Evolutionary conservation across 1,140 invertebrate genomes (phyloP).

Genomic region (Pemphigus obesinymphae): DNA sequence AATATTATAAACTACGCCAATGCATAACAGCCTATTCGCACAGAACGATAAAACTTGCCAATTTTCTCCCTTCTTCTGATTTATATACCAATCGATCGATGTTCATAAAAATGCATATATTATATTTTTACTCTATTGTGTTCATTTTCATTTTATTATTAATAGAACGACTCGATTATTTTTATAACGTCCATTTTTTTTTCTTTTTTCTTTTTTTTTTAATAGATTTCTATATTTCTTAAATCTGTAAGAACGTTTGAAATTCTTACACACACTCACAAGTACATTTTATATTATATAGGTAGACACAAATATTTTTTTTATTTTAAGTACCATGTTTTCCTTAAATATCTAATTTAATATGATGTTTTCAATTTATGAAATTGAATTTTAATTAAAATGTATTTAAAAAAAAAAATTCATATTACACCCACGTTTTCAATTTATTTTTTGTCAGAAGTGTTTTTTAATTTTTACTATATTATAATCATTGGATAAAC

Average conservation of each 20-base stretch:
- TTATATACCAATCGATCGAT: background rate
- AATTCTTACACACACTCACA: background rate
- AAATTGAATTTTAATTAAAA: too few species aligned
- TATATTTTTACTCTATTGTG: slow-evolving; percentile 20
- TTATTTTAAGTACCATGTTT: too few species aligned
- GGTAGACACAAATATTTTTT: too few species aligned
- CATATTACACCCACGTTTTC: too few species aligned
- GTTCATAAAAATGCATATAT: background rate
- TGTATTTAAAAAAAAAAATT: too few species aligned
- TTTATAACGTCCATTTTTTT: background rate
- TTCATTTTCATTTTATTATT: slow-evolving; percentile 12
- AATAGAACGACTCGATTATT: slow-evolving; percentile 16
- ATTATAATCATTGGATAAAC: too few species aligned
- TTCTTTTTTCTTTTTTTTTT: background rate
- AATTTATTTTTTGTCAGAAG: too few species aligned
- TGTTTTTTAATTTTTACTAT: too few species aligned
- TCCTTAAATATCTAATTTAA: too few species aligned
- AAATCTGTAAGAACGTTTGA: background rate
- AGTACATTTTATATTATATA: background rate
- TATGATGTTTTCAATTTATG: too few species aligned
- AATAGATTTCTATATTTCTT: slow-evolving; percentile 25
- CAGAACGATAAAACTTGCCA: slow-evolving; percentile 30
- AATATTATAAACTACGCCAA: slow-evolving; percentile 17
- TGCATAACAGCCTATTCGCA: slow-evolving; percentile 2
- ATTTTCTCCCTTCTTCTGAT: background rate